Evolutionary conservation across 2,113 vertebrate species (phyloP).

Genomic region (Pterophyllum scalare): DNA sequence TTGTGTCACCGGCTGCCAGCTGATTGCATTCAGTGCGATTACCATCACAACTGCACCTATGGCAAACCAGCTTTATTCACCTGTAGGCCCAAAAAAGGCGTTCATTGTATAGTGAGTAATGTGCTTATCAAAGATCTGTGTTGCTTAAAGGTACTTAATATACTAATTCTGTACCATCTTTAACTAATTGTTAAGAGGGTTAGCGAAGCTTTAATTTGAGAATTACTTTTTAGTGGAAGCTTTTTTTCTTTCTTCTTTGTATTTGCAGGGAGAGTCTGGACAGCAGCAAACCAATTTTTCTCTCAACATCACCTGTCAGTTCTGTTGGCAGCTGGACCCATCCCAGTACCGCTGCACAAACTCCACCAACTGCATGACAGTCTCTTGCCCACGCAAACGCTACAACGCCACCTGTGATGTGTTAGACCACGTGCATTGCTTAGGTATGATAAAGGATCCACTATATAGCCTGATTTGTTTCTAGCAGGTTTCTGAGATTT

Average conservation of each 20-base stretch:
- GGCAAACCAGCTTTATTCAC: conserved; percentile 85
- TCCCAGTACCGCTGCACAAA: conserved; percentile 88
- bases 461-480: neutral
- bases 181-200: neutral
- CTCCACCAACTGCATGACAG: conserved; percentile 90
- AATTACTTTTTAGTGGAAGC: neutral
- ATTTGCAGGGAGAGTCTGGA: conserved; percentile 82
- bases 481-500: neutral
- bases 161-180: neutral
- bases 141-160: neutral
- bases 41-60: conserved; percentile 90
- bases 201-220: neutral
- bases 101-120: conserved; percentile 91
- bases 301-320: conserved; percentile 89
- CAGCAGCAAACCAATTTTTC: conserved; percentile 84
- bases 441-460: conserved; percentile 81
- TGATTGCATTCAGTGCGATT: conserved; percentile 87
- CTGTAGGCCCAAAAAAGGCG: conserved; percentile 85
- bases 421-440: conserved; percentile 89
- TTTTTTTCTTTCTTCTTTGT: neutral
- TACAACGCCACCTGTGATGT: conserved; percentile 89
- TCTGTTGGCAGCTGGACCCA: conserved; percentile 96
- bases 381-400: conserved; percentile 91
- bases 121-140: neutral
- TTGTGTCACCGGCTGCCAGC: conserved; percentile 87